These are phyloP conservation scores for Amazona vittata DNA, from an alignment of 2,113 vertebrate species.

Conservation along the genomic window DNA sequence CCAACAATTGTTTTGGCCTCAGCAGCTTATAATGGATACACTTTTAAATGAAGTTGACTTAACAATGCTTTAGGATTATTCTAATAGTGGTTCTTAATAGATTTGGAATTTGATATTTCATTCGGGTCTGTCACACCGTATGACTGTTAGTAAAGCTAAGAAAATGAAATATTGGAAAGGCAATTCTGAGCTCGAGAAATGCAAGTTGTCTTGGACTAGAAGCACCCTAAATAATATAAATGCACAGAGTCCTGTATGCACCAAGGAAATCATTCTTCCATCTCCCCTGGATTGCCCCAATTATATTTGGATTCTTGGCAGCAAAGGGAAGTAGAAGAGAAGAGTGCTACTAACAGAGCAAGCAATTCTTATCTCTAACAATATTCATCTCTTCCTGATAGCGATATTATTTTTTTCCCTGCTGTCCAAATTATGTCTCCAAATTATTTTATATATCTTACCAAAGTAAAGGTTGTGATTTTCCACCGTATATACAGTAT, in stretches of 20 bases:
- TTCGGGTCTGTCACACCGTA: fast-evolving
- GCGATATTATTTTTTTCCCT: background rate
- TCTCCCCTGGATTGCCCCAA: background rate
- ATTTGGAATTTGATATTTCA: background rate
- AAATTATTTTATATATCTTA: background rate
- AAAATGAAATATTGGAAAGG: background rate
- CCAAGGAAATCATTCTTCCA: background rate
- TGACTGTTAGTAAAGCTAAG: background rate
- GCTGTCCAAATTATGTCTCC: background rate
- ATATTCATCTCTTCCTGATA: background rate
- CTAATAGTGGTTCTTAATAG: background rate
- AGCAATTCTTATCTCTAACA: background rate
- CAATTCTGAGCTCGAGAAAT: background rate
- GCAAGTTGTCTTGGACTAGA: too few relatives aligned
- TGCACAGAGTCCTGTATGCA: fast-evolving
- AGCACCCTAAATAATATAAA: background rate
- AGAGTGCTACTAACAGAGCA: background rate
- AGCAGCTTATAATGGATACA: background rate
- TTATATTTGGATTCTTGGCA: background rate
- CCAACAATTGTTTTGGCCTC: background rate
- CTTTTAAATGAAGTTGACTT: background rate
- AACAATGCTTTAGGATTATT: background rate
- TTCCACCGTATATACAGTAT: background rate
- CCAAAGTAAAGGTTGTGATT: background rate
- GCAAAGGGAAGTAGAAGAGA: background rate